Evolutionary conservation across 2,888 invertebrate genomes (phyloP).

Genomic region (Siphonodentalium dalli): DNA sequence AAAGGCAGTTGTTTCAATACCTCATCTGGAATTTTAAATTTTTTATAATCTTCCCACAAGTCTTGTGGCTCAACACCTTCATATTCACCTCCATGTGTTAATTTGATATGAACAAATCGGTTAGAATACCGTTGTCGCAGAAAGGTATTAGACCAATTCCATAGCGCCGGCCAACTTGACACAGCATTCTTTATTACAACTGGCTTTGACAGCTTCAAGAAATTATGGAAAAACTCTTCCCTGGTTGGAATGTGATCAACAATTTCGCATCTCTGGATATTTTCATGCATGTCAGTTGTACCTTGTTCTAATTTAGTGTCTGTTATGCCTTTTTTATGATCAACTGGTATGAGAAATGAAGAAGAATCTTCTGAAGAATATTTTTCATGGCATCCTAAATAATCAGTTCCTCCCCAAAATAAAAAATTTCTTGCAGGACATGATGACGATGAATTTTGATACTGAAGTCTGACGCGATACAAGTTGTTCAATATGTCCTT

Average conservation of each 20-base stretch:
- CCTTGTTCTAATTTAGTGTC: background rate
- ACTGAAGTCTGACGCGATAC: conserved; percentile 34
- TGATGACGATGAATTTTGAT: background rate
- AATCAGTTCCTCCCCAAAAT: background rate
- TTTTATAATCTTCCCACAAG: conserved; percentile 49
- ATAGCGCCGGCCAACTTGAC: conserved; percentile 48
- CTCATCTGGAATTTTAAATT: conserved; percentile 47
- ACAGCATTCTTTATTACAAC: conserved; percentile 52
- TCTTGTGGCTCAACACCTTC: conserved; percentile 57
- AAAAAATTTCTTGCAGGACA: background rate
- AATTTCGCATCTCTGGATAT: conserved; percentile 27
- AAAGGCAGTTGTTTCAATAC: conserved; percentile 46
- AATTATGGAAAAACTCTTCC: conserved; percentile 50
- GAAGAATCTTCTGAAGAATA: background rate
- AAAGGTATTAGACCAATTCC: conserved; percentile 56
- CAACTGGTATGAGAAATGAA: background rate
- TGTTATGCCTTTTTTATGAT: background rate
- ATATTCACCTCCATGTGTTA: conserved; percentile 55
- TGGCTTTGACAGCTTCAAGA: conserved; percentile 54
- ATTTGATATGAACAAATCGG: conserved; percentile 51
- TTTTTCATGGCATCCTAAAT: background rate
- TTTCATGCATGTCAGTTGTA: conserved; percentile 2
- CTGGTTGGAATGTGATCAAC: conserved; percentile 37
- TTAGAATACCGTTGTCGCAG: conserved; percentile 43
- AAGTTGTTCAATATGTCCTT: conserved; percentile 42